phyloP scores from a whole-genome alignment of 2,113 vertebrate species.

The Terrapene triunguis region DNA sequence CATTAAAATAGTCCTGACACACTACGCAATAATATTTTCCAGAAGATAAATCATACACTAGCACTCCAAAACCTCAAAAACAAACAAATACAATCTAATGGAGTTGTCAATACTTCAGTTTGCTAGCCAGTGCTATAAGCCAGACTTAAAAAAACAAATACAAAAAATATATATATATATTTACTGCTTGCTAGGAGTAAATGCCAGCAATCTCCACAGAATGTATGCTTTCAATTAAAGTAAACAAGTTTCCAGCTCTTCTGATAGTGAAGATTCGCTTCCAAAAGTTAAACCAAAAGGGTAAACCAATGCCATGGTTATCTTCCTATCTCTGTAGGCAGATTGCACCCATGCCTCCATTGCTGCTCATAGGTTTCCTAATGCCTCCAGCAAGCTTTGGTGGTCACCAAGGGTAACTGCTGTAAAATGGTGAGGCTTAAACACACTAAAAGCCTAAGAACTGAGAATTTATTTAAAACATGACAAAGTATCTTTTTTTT shows the following conservation, averaged over 20 bases:
- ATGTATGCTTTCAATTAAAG: not conserved
- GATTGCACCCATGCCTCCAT: not conserved
- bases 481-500: not conserved
- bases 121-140: not conserved
- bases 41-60: not conserved
- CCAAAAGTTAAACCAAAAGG: not conserved
- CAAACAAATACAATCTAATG: not conserved
- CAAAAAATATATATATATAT: not conserved
- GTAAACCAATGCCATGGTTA: not conserved
- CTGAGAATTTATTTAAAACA: not conserved
- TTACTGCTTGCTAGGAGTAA: not conserved
- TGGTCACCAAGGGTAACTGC: not conserved
- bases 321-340: not conserved
- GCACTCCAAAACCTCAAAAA: not conserved
- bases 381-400: not conserved
- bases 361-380: not conserved
- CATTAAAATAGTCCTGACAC: not conserved
- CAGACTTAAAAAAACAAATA: constrained; percentile 2
- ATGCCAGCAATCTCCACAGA: not conserved
- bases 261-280: not conserved
- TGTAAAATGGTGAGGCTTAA: not conserved
- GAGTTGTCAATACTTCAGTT: not conserved
- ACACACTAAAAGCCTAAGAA: not conserved
- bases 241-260: not conserved
- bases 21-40: not conserved